Evolutionary conservation across 2,888 invertebrate genomes (phyloP).

Genomic region (Luperina nickerlii): DNA sequence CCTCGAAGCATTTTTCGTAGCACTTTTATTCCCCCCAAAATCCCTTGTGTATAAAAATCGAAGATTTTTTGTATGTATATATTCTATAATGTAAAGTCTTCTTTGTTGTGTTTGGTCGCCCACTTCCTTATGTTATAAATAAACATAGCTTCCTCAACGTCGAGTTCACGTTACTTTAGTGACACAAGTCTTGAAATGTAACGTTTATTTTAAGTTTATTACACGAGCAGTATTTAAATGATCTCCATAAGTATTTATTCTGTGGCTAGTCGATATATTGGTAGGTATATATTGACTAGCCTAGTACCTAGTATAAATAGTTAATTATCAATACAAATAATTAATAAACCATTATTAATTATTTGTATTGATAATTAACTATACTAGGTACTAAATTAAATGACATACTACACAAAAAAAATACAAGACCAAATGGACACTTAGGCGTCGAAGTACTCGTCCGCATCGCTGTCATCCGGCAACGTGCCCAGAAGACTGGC

Average conservation of each 20-base stretch:
- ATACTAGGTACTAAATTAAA: too few species aligned
- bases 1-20: not conserved
- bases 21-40: not conserved
- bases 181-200: slow-evolving; percentile 4
- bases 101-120: slow-evolving; percentile 13
- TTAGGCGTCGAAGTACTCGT: too few species aligned
- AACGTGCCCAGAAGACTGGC: too few species aligned
- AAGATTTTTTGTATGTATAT: not conserved
- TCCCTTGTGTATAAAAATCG: not conserved
- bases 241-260: not conserved
- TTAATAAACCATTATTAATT: not conserved
- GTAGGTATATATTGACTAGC: too few species aligned
- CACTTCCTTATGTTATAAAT: slow-evolving; percentile 50
- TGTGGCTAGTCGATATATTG: not conserved
- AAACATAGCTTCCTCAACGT: slow-evolving; percentile 35
- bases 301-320: too few species aligned
- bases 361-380: too few species aligned
- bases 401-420: too few species aligned
- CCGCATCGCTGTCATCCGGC: too few species aligned
- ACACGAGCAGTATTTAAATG: slow-evolving; percentile 1
- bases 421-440: too few species aligned
- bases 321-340: too few species aligned
- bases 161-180: slow-evolving; percentile 31
- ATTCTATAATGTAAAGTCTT: slow-evolving; percentile 4
- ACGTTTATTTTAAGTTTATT: slow-evolving; percentile 20